Base-by-base conservation (phyloP, 2,888 invertebrate genomes). In the Napeogenes sylphis region DNA sequence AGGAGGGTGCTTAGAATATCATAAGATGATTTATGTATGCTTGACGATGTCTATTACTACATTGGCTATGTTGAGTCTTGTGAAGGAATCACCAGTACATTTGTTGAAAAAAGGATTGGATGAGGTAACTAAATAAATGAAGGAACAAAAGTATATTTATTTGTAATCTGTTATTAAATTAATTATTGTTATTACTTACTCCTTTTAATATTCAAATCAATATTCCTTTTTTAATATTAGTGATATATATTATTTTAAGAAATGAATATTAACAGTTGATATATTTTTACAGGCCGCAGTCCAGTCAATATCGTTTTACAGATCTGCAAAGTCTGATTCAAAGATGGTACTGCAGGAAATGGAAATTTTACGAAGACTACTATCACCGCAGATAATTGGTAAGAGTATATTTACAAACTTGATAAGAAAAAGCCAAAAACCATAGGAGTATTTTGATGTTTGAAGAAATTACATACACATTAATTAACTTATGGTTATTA, bases 291-390 rank as follows among this genome's bases (percentile, higher is more conserved):
- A 87, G 87, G 86, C 85, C 65, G 87, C 87, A 0, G 78, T 75
- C 2, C 72, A 75, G 57, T 72, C 84, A 0, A 66, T 88, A 55
- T 83, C 82, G 0, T 87, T 81, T 68, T 87, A 82, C 62, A 74
- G 83, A 70, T 73, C 77, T n/a, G 66, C 71, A 3, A 56, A 61
- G 13, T 45, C 64, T 1, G 62, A 69, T 32, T 76, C 75, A 0
- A 73, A 72, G 54, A 66, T 66, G 53, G 72, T 75, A 4, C 51
- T 65, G 4, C 59, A 73, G 59, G 76, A 75, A 59, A 66, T 76
- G 35, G 67, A 68, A 45, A 61, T 59, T 0, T 70, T 75, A 30
- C 66, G 71, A 10, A 67, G 73, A 58, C 58, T 70, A 5, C 58
- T 76, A 0, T 71, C 71, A 55, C 70, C 75, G 0, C 67, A 68